Base-by-base conservation (phyloP, 2,888 invertebrate species). In the Orthonevra nobilis region DNA sequence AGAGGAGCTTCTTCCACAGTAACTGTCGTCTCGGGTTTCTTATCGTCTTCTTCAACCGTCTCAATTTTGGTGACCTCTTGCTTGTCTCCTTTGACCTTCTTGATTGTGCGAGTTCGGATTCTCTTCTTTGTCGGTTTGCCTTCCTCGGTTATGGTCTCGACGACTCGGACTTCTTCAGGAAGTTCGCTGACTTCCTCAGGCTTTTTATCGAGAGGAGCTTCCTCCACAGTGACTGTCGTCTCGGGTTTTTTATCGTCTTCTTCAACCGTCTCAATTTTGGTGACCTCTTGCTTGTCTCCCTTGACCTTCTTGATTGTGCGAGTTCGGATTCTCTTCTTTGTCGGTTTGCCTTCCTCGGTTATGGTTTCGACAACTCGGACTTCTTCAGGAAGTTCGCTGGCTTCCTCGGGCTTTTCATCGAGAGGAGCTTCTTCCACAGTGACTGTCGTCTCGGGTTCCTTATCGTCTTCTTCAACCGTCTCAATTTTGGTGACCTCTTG, bases 361-460 rank as follows among this genome's bases (percentile, higher is more conserved):
- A 83, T 77, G 20, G 90, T 87, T 84, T 90, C 90, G 1, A 88
- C 87, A 2, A 90, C 83, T 50, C 52, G 73, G 0, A 81, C 58
- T 42, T 81, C 68, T 42, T 82, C 81, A 12, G 73, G 81, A 26
- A 63, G 19, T 64, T 82, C 72, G 38, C 74, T 63, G 82, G 86
- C 81, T 14, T 73, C 23, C 32, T 82, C 17, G 30, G 42, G 87
- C 85, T 1, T 61, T 10, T 83, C 77, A 17, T 60, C 68, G 6
- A 73, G 56, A 3, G 72, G 81, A 10, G 40, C 20, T 64, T 82
- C 82, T 81, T 89, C 89, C 19, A 83, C 83, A 0, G 85, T 81
- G 28, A 75, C 2, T 0, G 84, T 84, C 0, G 82, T 86, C 1
- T 84, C 84, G 0, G 89, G 88, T 44, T 75, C 84, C 56, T 86